Base-by-base conservation (phyloP, 2,113 vertebrate genomes). In the Ploceus nigricollis region DNA sequence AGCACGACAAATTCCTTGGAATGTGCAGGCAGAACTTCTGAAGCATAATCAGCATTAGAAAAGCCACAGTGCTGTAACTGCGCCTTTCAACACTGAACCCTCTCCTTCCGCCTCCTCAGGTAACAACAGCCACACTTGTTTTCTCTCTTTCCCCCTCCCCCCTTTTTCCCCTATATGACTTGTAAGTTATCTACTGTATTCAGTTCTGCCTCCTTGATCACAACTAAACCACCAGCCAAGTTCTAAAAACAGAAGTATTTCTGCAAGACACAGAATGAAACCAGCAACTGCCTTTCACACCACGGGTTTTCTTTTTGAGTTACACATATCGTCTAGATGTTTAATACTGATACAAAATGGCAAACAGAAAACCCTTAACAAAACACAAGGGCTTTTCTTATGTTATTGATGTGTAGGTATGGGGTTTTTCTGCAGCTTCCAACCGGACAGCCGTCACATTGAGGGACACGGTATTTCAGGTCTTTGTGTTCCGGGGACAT, bases 61-160 rank as follows among this genome's bases (percentile, higher is more conserved):
- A 81, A 68, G 6, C 15, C 35, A 56, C 19, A 25, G 19, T 30
- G 27, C 5, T 44, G 37, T 44, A 87, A 75, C 33, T 27, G 44
- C 24, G 66, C 14, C 33, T 54, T 81, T 90, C 57, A 82, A 24
- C 20, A 69, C 20, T 27, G 40, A n/a, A 48, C 10, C 19, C 57
- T 63, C 50, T 69, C 15, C 23, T 57, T 71, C 82, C 73, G 45
- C 27, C n/a, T 86, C 33, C 42, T 86, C 28, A 50, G 33, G 21
- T 54, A 80, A 66, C 18, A 79, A 35, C 17, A 69, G 9, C 11
- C 27, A 15, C 68, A 35, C 17, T 31, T 16, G 7, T 44, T 69
- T 89, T 50, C 25, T 63, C 2, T 53, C 6, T 18, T 35, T 28
- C 6, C 4, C 3, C 1, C 4, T 2, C 1, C 9, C 17, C 23